phyloP scores from a whole-genome alignment of 2,113 vertebrate species.

The western clawed frog (Xenopus tropicalis) region DNA sequence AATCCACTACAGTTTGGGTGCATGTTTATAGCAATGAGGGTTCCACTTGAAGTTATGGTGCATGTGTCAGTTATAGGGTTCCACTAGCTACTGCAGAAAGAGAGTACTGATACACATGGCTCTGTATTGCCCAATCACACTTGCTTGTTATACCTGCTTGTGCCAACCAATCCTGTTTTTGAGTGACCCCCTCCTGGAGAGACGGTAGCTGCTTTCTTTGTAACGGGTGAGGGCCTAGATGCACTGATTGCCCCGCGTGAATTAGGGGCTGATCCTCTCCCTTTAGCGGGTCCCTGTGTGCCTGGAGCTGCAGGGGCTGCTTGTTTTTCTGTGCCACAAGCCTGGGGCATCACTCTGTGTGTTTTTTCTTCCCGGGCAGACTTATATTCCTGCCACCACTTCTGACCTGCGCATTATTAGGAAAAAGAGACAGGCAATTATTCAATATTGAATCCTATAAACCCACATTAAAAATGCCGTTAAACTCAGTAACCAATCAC shows the following conservation, averaged over 20 bases:
- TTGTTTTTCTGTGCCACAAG: constrained; percentile 1
- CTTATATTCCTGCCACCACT: constrained; percentile 58
- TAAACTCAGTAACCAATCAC: no score
- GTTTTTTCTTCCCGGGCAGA: constrained; percentile 41
- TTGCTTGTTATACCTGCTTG: no score
- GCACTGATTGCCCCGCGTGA: background rate
- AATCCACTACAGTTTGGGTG: no score
- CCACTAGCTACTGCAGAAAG: no score
- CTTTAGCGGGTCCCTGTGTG: constrained; percentile 33
- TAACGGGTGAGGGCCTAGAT: constrained; percentile 23
- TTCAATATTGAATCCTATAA: no score
- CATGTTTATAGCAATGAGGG: no score
- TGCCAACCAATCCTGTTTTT: background rate
- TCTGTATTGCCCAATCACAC: no score
- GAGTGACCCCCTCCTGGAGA: background rate
- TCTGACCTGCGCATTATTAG: constrained; percentile 50
- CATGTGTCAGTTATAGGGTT: no score
- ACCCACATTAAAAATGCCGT: no score
- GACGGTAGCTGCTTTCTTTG: constrained; percentile 6
- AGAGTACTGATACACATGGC: no score
- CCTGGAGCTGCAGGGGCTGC: background rate
- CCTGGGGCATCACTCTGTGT: constrained; percentile 20
- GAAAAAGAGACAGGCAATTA: background rate
- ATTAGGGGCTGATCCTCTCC: constrained; percentile 29
- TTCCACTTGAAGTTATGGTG: no score